phyloP scores from a whole-genome alignment of 2,888 invertebrate species.

The Barypeithes pellucidus region DNA sequence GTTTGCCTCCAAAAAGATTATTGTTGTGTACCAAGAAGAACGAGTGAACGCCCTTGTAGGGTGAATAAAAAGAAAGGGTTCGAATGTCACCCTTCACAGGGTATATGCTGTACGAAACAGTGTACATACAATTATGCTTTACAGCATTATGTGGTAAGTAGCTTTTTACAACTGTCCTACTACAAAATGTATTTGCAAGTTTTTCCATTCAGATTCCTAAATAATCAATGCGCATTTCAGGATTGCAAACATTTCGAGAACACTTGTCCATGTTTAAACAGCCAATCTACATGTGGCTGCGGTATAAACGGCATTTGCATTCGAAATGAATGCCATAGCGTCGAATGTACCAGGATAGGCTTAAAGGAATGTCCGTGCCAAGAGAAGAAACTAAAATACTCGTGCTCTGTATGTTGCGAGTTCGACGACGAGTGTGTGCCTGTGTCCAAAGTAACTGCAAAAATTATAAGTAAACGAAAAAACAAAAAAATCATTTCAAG shows the following conservation, averaged over 20 bases:
- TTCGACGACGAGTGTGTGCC: conserved; percentile 27
- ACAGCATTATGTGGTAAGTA: conserved; percentile 35
- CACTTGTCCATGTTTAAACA: conserved; percentile 68
- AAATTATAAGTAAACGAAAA: background rate
- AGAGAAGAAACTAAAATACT: conserved; percentile 41
- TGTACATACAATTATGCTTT: conserved; percentile 65
- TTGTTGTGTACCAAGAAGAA: conserved; percentile 72
- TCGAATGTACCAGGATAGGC: conserved; percentile 72
- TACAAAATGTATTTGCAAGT: too few relatives aligned
- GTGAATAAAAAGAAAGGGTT: conserved; percentile 67
- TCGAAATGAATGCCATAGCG: conserved; percentile 71
- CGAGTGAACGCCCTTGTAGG: conserved; percentile 71
- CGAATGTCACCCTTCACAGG: conserved; percentile 74
- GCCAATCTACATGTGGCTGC: conserved; percentile 66
- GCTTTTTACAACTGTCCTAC: too few relatives aligned
- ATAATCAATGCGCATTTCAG: conserved; percentile 62
- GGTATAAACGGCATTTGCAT: conserved; percentile 72
- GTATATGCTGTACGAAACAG: conserved; percentile 71
- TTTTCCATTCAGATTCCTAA: too few relatives aligned
- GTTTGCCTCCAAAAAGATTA: conserved; percentile 71
- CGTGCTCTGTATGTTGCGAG: conserved; percentile 57
- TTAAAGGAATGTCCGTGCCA: conserved; percentile 71
- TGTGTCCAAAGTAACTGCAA: conserved; percentile 15
- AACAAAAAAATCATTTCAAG: background rate
- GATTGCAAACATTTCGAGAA: conserved; percentile 67